These are phyloP conservation scores for Ridgeia piscesae DNA, from an alignment of 1,140 invertebrate genomes.

Conservation along the genomic window DNA sequence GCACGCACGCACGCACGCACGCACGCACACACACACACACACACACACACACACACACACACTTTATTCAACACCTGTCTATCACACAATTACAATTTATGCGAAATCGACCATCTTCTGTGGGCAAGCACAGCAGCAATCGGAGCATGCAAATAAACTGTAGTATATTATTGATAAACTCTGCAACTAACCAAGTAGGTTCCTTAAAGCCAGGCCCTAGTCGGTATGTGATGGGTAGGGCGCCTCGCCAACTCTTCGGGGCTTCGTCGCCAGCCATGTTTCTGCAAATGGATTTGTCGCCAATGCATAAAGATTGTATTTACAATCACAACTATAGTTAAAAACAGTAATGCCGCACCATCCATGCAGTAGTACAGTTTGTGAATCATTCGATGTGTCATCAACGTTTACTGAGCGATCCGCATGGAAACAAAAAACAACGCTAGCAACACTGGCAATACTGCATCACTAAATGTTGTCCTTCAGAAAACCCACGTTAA, in stretches of 20 bases:
- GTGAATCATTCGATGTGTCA: background rate
- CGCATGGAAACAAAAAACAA: background rate
- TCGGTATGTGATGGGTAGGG: constrained; percentile 58
- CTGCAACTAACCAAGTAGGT: constrained; percentile 23
- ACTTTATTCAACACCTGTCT: too few species aligned
- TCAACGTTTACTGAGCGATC: background rate
- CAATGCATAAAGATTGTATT: background rate
- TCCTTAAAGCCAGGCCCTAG: constrained; percentile 57
- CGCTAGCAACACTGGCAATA: background rate
- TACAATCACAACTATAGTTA: background rate
- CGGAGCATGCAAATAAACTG: too few species aligned
- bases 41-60: too few species aligned
- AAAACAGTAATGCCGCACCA: background rate
- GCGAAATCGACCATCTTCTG: too few species aligned
- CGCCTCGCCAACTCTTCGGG: constrained; percentile 57
- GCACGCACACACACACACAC: too few species aligned
- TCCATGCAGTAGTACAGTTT: background rate
- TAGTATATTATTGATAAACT: too few species aligned
- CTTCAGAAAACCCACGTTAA: too few species aligned
- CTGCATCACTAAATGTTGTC: background rate
- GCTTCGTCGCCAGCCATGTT: constrained; percentile 45
- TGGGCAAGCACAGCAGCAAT: too few species aligned
- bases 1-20: too few species aligned
- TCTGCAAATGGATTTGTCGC: constrained; percentile 30
- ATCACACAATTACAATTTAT: too few species aligned